These are phyloP conservation scores for Brachyhypopomus occidentalis DNA, from an alignment of 2,113 vertebrate species.

Conservation along the genomic window DNA sequence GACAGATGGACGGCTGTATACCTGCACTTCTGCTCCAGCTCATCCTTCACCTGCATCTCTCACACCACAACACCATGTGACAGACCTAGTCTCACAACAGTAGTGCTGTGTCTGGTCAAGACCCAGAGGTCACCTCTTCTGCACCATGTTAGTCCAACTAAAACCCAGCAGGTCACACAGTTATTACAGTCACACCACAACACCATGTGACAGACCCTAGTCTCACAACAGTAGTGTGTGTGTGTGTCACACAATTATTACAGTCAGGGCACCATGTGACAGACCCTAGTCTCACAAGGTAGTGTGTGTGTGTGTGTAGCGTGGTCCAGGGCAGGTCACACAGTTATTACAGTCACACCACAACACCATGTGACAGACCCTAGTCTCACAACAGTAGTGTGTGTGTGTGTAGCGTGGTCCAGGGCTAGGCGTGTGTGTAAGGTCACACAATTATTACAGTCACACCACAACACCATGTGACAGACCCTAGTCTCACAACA, in stretches of 20 bases:
- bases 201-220: background rate
- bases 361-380: background rate
- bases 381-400: no score
- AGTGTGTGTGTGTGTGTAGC: no score
- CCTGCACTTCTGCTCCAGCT: slow-evolving; percentile 98
- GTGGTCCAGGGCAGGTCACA: no score
- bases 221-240: background rate
- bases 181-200: background rate
- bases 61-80: no score
- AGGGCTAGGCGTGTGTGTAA: no score
- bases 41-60: slow-evolving; percentile 97
- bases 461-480: background rate
- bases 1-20: slow-evolving; percentile 49
- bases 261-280: background rate
- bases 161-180: slow-evolving; percentile 12
- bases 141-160: slow-evolving; percentile 94
- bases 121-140: no score
- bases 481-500: no score
- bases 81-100: no score
- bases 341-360: background rate
- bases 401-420: no score
- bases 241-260: background rate
- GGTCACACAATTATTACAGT: background rate
- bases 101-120: no score
- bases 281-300: no score